These are phyloP conservation scores for Dolichallabes microphthalmus DNA, from an alignment of 2,113 vertebrate species.

Conservation along the genomic window DNA sequence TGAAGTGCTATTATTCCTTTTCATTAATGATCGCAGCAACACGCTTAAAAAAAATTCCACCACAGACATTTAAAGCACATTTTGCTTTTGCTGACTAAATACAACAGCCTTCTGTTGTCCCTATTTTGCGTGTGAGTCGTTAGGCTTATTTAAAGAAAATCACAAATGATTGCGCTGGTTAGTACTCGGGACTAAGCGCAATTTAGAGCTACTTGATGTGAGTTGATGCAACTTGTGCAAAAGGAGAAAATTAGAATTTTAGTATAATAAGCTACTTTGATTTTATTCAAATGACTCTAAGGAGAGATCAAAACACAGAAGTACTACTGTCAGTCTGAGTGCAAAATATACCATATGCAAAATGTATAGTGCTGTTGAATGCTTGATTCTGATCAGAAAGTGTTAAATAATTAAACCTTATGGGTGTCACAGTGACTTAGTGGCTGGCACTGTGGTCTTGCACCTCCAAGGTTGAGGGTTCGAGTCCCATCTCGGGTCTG, in stretches of 20 bases:
- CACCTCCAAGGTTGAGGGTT: too few relatives aligned
- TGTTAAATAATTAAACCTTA: neutral
- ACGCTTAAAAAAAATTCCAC: constrained; percentile 3
- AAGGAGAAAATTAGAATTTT: neutral
- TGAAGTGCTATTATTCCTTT: constrained; percentile 16
- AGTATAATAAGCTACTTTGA: constrained; percentile 6
- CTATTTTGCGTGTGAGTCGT: neutral
- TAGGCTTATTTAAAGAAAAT: constrained; percentile 26
- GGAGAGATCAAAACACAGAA: neutral
- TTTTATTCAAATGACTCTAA: constrained; percentile 1
- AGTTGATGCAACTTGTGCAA: neutral
- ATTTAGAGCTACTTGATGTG: constrained; percentile 28
- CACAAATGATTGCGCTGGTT: constrained; percentile 35
- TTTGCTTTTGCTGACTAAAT: constrained; percentile 14
- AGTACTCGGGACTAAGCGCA: constrained; percentile 21
- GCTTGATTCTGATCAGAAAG: neutral
- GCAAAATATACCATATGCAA: neutral
- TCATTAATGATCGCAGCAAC: constrained; percentile 18
- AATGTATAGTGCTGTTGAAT: neutral
- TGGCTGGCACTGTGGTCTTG: too few relatives aligned
- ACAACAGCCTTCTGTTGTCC: constrained; percentile 12
- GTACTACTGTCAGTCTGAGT: neutral
- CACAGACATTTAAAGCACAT: constrained; percentile 13
- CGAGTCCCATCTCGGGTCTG: too few relatives aligned
- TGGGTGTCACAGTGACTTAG: too few relatives aligned